Conservation (phyloP, 2,797 vertebrate genomes). For the Sebastes iracundus region DNA sequence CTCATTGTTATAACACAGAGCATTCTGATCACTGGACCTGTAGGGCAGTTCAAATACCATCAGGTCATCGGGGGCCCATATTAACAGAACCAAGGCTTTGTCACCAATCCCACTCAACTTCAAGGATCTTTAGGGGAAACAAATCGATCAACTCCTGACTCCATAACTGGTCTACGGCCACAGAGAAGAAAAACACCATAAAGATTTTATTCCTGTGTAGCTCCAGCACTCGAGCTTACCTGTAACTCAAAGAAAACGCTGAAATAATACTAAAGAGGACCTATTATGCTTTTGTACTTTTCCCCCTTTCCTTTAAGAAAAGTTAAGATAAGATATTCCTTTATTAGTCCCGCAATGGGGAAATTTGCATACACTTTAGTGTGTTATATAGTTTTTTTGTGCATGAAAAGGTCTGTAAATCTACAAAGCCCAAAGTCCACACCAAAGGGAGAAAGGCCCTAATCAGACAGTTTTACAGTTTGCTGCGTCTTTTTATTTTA, state of each 20-base stretch:
- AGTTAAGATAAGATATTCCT: too few relatives aligned
- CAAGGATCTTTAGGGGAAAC: slow-evolving; percentile 76
- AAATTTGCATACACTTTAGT: background rate
- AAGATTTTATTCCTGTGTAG: slow-evolving; percentile 5
- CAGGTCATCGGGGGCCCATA: slow-evolving; percentile 74
- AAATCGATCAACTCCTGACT: slow-evolving; percentile 78
- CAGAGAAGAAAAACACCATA: slow-evolving; percentile 37
- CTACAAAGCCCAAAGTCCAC: too few relatives aligned
- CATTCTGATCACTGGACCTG: slow-evolving; percentile 71
- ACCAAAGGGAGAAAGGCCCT: too few relatives aligned
- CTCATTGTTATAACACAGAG: slow-evolving; percentile 60
- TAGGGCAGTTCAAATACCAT: slow-evolving; percentile 77
- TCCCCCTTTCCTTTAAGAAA: fast-evolving
- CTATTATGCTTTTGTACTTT: background rate
- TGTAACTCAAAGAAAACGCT: background rate
- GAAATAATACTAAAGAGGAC: background rate
- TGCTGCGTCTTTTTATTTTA: too few relatives aligned
- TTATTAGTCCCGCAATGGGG: fast-evolving
- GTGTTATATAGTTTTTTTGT: background rate
- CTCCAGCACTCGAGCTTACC: background rate
- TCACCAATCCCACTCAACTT: slow-evolving; percentile 78
- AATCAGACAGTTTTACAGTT: too few relatives aligned
- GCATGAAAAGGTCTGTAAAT: fast-evolving
- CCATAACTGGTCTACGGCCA: slow-evolving; percentile 52
- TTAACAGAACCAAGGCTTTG: slow-evolving; percentile 80